Conservation (phyloP, 2,797 vertebrate genomes). For the Crypturellus tataupa region DNA sequence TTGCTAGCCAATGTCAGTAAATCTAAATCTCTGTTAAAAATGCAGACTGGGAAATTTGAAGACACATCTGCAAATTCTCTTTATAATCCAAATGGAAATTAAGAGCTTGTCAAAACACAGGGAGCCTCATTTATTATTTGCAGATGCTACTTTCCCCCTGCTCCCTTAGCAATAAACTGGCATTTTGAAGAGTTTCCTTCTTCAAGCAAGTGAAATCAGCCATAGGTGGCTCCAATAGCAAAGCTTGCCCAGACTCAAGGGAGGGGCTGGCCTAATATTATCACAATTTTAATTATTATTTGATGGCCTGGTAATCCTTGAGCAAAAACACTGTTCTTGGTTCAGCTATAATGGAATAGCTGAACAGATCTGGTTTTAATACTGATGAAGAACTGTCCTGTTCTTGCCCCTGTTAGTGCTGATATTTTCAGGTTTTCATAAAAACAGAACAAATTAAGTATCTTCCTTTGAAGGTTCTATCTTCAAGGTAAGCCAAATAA, state of each 20-base stretch:
- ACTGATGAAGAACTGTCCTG: background rate
- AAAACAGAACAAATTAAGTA: background rate
- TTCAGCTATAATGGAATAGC: background rate
- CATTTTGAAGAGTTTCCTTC: slow-evolving; percentile 28
- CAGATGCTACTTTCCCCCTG: background rate
- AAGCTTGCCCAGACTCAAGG: slow-evolving; percentile 19
- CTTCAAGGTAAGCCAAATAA: no score
- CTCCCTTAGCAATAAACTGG: slow-evolving; percentile 46
- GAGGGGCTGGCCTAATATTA: background rate
- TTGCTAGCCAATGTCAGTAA: background rate
- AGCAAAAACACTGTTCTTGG: background rate
- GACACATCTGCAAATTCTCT: slow-evolving; percentile 12
- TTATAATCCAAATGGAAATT: slow-evolving; percentile 34
- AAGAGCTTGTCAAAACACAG: background rate
- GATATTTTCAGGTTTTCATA: background rate
- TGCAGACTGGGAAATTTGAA: background rate
- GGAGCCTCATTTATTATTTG: slow-evolving; percentile 17
- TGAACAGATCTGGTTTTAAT: background rate
- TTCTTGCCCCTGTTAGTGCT: background rate
- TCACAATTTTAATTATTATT: slow-evolving; percentile 23
- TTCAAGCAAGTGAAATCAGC: background rate
- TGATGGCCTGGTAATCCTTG: slow-evolving; percentile 23
- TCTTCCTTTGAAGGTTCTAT: background rate
- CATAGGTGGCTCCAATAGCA: slow-evolving; percentile 39
- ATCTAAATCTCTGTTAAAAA: slow-evolving; percentile 4